These are phyloP conservation scores for Xenotilapia caudafasciata DNA, from an alignment of 2,113 vertebrate species.

Conservation along the genomic window DNA sequence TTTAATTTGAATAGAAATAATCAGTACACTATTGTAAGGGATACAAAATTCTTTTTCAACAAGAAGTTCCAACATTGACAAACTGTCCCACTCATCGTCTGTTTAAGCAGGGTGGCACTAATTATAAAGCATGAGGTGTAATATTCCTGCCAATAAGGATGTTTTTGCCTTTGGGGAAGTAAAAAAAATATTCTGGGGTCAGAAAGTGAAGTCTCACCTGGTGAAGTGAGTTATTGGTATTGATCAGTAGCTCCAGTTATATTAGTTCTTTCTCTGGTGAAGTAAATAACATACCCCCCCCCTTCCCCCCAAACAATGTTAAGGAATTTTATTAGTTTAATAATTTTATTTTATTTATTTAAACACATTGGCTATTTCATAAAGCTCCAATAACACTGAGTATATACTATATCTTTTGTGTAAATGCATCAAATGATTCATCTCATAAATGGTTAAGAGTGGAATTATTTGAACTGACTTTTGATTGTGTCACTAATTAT, in stretches of 20 bases:
- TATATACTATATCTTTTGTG: neutral
- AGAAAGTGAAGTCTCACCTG: neutral
- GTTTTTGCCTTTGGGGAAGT: neutral
- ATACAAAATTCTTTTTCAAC: neutral
- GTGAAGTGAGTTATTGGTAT: slow-evolving; percentile 25
- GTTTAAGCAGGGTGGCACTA: neutral
- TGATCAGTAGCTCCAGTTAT: neutral
- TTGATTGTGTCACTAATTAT: neutral
- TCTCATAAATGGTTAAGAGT: neutral
- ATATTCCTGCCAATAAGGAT: neutral
- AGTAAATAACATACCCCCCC: neutral
- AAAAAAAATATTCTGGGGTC: neutral
- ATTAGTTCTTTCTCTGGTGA: neutral
- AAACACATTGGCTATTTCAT: neutral
- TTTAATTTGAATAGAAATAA: neutral
- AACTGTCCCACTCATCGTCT: neutral
- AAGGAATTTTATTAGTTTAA: neutral
- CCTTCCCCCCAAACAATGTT: neutral
- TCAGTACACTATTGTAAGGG: neutral
- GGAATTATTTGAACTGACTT: neutral
- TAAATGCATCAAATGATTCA: neutral
- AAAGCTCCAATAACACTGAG: neutral
- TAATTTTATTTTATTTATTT: neutral
- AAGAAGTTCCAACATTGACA: neutral
- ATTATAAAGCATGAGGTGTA: neutral